Evolutionary conservation across 2,797 vertebrate genomes (phyloP), one percentile per base, ranked within the genome.

Genomic region (Typhlichthys subterraneus): DNA sequence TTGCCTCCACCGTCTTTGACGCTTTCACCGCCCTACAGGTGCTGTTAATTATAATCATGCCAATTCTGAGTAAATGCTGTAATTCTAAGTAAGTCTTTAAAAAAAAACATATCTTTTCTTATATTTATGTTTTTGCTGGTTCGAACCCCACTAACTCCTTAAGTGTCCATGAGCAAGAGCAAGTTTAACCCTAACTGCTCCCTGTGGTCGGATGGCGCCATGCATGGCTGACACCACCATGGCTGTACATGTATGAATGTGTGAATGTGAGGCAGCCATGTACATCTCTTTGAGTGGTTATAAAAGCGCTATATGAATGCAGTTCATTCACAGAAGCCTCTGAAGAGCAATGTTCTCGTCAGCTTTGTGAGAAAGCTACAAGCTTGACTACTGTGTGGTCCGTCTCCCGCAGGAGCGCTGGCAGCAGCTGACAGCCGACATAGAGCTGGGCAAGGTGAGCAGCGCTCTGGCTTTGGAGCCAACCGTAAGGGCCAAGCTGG

Each of bases 1-100:
- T 95, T 5, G 89, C 94, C 0, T 87, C 86, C 0, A 91, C 93
- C 7, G 77, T 98, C 71, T 92, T 91, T 45, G 93, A 96, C 0
- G 85, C 93, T 49, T 94, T 98, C 86, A 67, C 57, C 6, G 58
- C 79, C 10, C 79, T 98, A 74, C 92, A 90, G 69, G 65, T 93
- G 83, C 38, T 42, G 38, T 42, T 42, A 42, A 42, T 9, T 42
- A 42, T 42, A 38, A 38, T 38, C 8, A 38, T 38, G 8, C 38
- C 8, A 42, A 23, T 23, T 23, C 19, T 23, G 3, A 23, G 19
- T 23, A 23, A 23, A 23, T 3, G 49, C 17, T 51, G 49, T 3
- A 4, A 14, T 15, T 51, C 17, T 51, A 19, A 19, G 49, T 9
- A 51, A 9, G 11, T 4, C 8, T 54, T 11, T 53, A 19, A 23